Conservation (phyloP, 2,888 invertebrate genomes). For the Limnephilus auricula region DNA sequence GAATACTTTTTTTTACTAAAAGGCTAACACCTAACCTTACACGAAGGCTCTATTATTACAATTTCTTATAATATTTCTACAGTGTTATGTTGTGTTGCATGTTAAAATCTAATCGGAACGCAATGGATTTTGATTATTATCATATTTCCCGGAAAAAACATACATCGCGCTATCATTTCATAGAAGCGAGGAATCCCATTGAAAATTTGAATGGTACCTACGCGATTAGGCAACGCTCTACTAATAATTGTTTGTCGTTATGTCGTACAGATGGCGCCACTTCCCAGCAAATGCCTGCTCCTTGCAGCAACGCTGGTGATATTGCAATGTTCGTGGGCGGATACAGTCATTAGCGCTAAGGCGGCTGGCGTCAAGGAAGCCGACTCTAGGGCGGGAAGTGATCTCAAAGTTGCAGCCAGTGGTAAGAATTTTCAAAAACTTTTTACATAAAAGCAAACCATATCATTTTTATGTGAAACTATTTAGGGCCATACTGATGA, state of each 20-base stretch:
- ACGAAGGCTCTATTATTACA: not conserved
- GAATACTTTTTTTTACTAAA: not conserved
- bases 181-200: not conserved
- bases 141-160: not conserved
- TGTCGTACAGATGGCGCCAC: constrained; percentile 9
- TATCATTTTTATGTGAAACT: not conserved
- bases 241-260: not conserved
- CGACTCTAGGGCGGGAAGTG: constrained; percentile 63
- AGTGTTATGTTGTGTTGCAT: too few species aligned
- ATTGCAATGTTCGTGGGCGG: not conserved
- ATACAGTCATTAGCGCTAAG: not conserved
- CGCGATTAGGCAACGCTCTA: not conserved
- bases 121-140: not conserved
- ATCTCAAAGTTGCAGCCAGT: constrained; percentile 73
- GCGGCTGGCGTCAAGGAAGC: not conserved
- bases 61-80: not conserved
- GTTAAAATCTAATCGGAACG: too few species aligned
- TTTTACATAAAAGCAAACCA: not conserved
- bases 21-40: not conserved
- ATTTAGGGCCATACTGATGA: not conserved
- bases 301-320: not conserved
- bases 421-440: constrained; percentile 68
- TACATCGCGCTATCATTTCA: not conserved
- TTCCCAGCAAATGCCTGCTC: not conserved
- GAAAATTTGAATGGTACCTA: not conserved